Percentiles rank a stretch among this genome's conserved stretches.
Conservation (phyloP, 2,113 vertebrate species). For the Hemichromis elongatus region DNA sequence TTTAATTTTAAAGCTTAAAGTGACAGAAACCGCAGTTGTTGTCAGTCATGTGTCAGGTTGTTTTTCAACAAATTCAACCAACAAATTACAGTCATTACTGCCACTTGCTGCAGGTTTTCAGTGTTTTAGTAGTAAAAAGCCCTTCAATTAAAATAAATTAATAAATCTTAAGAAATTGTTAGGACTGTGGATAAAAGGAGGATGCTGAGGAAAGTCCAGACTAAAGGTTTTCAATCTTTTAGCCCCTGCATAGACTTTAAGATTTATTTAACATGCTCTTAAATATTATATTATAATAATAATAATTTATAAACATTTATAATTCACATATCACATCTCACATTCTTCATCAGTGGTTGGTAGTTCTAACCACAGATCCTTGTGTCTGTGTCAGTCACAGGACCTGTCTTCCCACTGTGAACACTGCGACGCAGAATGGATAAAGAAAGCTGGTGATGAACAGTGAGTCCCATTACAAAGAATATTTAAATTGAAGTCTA, state of each 20-base stretch:
- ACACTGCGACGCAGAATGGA: constrained; percentile 83
- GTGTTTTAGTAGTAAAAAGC: neutral
- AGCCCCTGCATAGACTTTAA: neutral
- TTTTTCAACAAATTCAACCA: neutral
- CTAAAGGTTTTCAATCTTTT: neutral
- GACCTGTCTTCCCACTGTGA: constrained; percentile 47
- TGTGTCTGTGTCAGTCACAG: constrained; percentile 6
- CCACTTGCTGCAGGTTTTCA: neutral
- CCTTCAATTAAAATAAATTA: neutral
- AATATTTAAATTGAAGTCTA: neutral
- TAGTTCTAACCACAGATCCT: neutral
- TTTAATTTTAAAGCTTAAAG: neutral
- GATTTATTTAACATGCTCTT: neutral
- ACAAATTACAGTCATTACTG: neutral
- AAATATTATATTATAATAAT: neutral
- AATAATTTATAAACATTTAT: neutral
- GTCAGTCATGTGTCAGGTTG: neutral
- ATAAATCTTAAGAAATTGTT: neutral
- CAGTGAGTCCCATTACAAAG: constrained; percentile 76
- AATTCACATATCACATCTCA: neutral
- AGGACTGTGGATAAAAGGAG: neutral
- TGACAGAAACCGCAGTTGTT: neutral
- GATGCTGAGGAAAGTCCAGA: neutral
- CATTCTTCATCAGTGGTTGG: neutral
- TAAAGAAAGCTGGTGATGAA: constrained; percentile 87